A percentile compares a stretch with the other conserved stretches of the same genome.
Conservation (phyloP, 2,797 vertebrate species). For the Garrulus glandarius region DNA sequence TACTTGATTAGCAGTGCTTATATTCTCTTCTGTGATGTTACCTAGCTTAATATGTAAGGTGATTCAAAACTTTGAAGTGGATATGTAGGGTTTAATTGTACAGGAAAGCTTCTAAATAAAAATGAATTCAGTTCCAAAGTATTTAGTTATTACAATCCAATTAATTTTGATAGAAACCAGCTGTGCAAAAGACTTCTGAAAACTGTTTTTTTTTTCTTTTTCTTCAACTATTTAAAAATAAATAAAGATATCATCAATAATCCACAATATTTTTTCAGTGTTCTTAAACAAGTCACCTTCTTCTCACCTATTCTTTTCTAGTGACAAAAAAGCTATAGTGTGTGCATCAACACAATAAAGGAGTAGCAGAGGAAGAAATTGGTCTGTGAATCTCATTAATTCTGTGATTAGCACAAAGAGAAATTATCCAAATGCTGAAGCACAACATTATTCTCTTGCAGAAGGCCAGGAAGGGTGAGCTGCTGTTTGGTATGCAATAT, state of each 20-base stretch:
- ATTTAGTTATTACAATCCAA: not conserved
- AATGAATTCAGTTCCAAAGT: not conserved
- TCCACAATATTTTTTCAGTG: not conserved
- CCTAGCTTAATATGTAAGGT: not conserved
- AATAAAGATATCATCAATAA: not conserved
- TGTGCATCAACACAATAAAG: not conserved
- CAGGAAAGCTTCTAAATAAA: not conserved
- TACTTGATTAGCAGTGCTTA: not conserved
- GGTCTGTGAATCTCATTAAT: slow-evolving; percentile 18
- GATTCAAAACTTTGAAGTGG: not conserved
- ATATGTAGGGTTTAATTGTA: not conserved
- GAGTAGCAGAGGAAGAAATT: not conserved
- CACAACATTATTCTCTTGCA: not conserved
- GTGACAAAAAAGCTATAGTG: not conserved
- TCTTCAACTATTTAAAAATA: not conserved
- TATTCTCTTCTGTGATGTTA: not conserved
- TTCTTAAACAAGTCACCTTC: not conserved
- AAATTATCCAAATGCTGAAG: slow-evolving; percentile 19
- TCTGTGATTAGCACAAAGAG: not conserved
- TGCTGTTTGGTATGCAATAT: not conserved
- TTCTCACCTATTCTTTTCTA: not conserved
- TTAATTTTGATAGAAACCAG: not conserved
- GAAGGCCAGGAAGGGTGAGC: not conserved
- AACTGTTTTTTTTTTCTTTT: not conserved
- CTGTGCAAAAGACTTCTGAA: not conserved